Base-by-base conservation (phyloP, 2,797 vertebrate species). In the Acrossocheilus wenchowensis region DNA sequence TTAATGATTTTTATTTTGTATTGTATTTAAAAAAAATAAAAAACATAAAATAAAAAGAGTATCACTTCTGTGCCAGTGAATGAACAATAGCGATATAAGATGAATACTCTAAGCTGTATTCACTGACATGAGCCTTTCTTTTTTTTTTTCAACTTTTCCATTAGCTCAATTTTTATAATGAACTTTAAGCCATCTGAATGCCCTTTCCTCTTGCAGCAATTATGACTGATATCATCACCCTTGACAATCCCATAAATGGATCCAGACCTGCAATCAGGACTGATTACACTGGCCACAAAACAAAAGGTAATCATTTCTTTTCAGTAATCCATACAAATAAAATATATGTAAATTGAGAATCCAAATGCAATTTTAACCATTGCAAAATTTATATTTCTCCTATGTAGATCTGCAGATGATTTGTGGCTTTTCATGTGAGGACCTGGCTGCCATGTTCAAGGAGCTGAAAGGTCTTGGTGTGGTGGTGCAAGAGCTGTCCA, bases 251-350 rank as follows among this genome's bases (percentile, higher is more conserved):
- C 57, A 95, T 99, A 36, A 98, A 99, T 8, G 97, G 98, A 71
- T 99, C 98, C 89, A 96, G 96, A 66, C 98, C 98, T 11, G 98
- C 98, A 88, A 99, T 99, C 94, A 96, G 98, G 85, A 98, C 98
- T 1, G 96, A 98, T 91, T 99, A 95, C 92, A 97, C 97, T 2
- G 98, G 98, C 80, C 98, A 99, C 90, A 99, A 99, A 94, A 97
- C 97, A 19, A 99, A 99, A 95, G 95, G 95, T 96, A 93, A 90
- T 82, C 43, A 48, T 75, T 36, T 1, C 3, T 64, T 80, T 66
- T 50, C 21, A 36, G 54, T 74, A 54, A 26, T 36, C 10, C 21
- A 74, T 81, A 73, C 74, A 90, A 41, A 84, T 45, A 66, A 48
- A 45, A 72, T 64, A 52, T 57, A 52, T 17, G 45, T 36, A 69